Evolutionary conservation across 2,113 vertebrate species (phyloP), one percentile per base, ranked within the genome.

Genomic region (Ceyx melanurus): DNA sequence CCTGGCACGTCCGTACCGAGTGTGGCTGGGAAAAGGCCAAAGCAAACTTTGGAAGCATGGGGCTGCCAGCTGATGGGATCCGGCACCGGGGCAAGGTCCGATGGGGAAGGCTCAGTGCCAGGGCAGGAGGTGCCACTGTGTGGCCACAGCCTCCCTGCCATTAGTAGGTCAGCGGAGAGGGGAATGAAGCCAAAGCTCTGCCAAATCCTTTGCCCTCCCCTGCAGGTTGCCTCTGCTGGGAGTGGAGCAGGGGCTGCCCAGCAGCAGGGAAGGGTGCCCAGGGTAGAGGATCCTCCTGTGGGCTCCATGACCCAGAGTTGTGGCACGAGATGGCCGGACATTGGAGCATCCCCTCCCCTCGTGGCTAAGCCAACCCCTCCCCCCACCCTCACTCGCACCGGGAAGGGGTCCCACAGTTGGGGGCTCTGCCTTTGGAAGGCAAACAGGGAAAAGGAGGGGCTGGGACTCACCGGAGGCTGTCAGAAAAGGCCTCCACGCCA

Each of bases 401-500:
- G 17, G 65, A 60, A 14, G 19, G 6, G 11, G 3, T 4, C 10
- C 5, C 37, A 2, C 1, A 16, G 28, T 9, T 0, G 2, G 11
- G 19, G 21, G 12, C n/a, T 10, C 22, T 1, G 3, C 5, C 25
- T 31, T 0, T 1, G 12, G 20, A 56, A 26, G 64, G 14, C 28
- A 15, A 68, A 33, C 3, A 11, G 54, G 45, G 28, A 35, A 60
- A 16, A 2, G 37, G 21, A 1, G 15, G 2, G 48, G 3, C 7
- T 4, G 22, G 6, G 26, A 10, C 57, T 40, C 33, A 98, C 98
- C 98, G 94, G 16, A 98, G 94, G 29, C 96, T 97, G 92, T 98
- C 98, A 11, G 98, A 98, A 90, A 98, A 98, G 60, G 98, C 97
- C 85, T 98, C 98, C 11, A 98, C 97, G 0, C 98, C 98, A 46